Evolutionary conservation across 2,888 invertebrate genomes (phyloP).

Genomic region (Tenthredo livida): DNA sequence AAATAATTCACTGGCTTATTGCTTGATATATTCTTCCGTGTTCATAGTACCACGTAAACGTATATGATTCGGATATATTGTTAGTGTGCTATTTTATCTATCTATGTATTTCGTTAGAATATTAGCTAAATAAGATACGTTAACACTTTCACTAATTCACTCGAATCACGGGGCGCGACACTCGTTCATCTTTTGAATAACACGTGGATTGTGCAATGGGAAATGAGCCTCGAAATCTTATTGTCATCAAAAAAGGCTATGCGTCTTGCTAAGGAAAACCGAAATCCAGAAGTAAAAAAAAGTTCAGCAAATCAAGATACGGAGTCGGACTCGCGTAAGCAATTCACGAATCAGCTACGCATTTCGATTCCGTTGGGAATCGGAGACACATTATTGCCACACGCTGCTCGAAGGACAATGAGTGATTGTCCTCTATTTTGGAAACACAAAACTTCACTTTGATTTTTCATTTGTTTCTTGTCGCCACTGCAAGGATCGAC

Average conservation of each 20-base stretch:
- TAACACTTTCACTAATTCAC: slow-evolving; percentile 2
- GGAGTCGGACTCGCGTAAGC: background rate
- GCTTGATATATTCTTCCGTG: background rate
- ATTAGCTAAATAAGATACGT: background rate
- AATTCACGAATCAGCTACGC: background rate
- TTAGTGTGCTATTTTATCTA: background rate
- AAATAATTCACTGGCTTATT: background rate
- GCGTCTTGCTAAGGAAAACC: background rate
- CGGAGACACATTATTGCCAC: slow-evolving; percentile 26
- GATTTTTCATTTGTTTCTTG: background rate
- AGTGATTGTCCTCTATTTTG: background rate
- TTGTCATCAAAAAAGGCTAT: background rate
- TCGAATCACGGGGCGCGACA: background rate
- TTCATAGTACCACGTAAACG: background rate
- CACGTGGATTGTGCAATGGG: background rate
- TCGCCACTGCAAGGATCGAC: background rate
- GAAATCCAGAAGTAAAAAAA: background rate
- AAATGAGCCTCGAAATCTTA: background rate
- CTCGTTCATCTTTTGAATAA: background rate
- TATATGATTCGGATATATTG: background rate
- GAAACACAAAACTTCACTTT: background rate
- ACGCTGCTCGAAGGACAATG: background rate
- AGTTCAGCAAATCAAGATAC: background rate
- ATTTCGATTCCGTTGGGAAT: background rate
- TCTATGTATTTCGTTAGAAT: background rate